phyloP scores from a whole-genome alignment of 2,113 vertebrate genomes.

The Tupaia tana region DNA sequence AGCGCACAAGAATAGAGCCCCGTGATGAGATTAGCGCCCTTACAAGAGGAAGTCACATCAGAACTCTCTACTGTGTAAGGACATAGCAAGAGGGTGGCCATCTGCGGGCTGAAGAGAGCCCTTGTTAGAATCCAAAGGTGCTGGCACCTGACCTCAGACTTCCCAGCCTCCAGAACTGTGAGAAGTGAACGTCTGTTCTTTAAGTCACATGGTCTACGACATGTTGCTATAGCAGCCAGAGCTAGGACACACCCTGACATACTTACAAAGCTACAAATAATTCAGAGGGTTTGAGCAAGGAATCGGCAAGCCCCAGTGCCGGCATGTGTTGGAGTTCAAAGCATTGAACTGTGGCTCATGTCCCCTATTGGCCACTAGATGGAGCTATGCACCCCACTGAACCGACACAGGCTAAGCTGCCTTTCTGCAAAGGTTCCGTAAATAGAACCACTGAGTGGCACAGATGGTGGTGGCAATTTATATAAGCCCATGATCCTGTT shows the following conservation, averaged over 20 bases:
- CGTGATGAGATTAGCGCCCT: not conserved
- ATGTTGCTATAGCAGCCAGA: not conserved
- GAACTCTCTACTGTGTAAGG: not conserved
- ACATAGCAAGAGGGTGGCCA: not conserved
- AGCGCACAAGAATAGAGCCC: not conserved
- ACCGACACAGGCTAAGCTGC: not conserved
- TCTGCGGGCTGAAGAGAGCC: not conserved
- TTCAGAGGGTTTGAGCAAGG: not conserved
- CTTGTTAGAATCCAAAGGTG: not conserved
- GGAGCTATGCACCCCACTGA: not conserved
- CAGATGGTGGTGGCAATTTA: not conserved
- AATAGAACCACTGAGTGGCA: not conserved
- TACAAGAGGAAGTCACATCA: not conserved
- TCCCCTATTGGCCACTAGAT: not conserved
- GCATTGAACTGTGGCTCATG: not conserved
- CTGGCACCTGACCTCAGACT: not conserved
- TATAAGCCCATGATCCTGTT: not conserved
- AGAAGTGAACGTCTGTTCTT: not conserved
- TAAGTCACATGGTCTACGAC: not conserved
- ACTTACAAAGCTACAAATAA: not conserved
- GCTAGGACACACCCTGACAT: not conserved
- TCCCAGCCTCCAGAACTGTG: not conserved
- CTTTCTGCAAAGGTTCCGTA: not conserved
- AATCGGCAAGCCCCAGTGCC: not conserved
- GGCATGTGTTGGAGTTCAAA: not conserved